These are phyloP conservation scores for Dryobotodes eremita DNA, from an alignment of 2,888 invertebrate genomes.

Conservation along the genomic window DNA sequence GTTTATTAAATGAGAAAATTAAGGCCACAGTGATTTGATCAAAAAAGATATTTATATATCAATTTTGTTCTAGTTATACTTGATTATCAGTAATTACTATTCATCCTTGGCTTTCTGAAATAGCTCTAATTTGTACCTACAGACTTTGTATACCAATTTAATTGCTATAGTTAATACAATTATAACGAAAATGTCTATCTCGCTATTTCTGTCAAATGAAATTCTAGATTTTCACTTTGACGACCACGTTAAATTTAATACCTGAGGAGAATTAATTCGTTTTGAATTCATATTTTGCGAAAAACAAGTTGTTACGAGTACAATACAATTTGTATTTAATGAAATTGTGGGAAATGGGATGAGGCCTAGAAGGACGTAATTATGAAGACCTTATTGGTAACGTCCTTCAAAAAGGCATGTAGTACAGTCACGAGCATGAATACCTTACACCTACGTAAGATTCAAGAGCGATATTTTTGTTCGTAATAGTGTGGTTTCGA, in stretches of 20 bases:
- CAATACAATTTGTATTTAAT: conserved; percentile 20
- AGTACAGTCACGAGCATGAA: background rate
- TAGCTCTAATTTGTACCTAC: conserved; percentile 17
- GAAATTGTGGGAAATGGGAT: background rate
- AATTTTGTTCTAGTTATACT: conserved; percentile 1
- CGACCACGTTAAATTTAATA: conserved; percentile 13
- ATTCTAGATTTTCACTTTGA: conserved; percentile 33
- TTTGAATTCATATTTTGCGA: conserved; percentile 25
- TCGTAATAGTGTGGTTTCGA: background rate
- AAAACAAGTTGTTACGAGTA: background rate
- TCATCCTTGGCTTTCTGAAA: conserved; percentile 14
- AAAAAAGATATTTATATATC: background rate
- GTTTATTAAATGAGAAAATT: background rate
- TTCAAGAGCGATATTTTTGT: background rate
- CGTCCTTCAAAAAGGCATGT: background rate
- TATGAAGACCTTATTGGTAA: background rate
- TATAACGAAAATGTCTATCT: conserved; percentile 32
- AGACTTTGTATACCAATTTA: conserved; percentile 41
- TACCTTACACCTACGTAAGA: background rate
- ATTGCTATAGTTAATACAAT: conserved; percentile 29
- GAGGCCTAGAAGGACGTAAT: background rate
- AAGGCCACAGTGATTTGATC: background rate
- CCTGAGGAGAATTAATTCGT: conserved; percentile 13
- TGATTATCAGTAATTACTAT: conserved; percentile 25
- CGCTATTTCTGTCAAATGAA: conserved; percentile 29